Evolutionary conservation across 2,113 vertebrate genomes (phyloP), one percentile per base, ranked within the genome.

Genomic region (Pterocles gutturalis): DNA sequence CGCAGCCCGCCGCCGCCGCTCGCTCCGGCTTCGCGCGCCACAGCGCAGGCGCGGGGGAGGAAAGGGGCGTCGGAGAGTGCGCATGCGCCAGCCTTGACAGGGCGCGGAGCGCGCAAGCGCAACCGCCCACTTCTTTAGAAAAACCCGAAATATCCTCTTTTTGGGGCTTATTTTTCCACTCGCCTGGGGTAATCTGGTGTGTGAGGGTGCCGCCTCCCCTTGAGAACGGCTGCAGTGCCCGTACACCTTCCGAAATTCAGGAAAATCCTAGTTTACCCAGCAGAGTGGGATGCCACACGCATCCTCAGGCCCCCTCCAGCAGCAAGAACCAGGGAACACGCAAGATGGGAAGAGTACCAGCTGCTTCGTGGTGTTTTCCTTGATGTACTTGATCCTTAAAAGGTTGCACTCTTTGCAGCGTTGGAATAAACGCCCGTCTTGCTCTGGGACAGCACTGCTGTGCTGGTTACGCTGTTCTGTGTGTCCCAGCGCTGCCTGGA

Each of bases 1-100:
- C 95, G 84, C 97, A 81, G 70, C 97, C 95, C 67, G 8, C 43
- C 15, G 11, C 82, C 11, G 8, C 82, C 17, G 54, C 89, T 7
- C 9, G 41, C 97, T 97, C 96, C 75, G 95, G 97, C 95, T 91
- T 95, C 53, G 94, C 95, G 87, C 66, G 34, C 33, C 65, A 16
- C 69, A 62, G 96, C 97, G 97, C 96, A 83, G 34, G 83, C 92
- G 81, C 79, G 20, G 21, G 10, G 11, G 12, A 41, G 15, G 17
- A 15, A 15, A 0, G n/a, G 4, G 78, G 78, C 46, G 95, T 29
- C 15, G 8, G 46, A 22, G 25, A 57, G 29, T 2, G 70, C 87
- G 87, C 82, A 29, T 31, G 87, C 95, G 91, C 91, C 38, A 31
- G 91, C 19, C 91, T 1, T 80, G 86, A 62, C 72, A 31, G 69